Evolutionary conservation across 1,140 invertebrate species (phyloP), one percentile per base, ranked within the genome.

Genomic region (Rhagoletis pomonella): DNA sequence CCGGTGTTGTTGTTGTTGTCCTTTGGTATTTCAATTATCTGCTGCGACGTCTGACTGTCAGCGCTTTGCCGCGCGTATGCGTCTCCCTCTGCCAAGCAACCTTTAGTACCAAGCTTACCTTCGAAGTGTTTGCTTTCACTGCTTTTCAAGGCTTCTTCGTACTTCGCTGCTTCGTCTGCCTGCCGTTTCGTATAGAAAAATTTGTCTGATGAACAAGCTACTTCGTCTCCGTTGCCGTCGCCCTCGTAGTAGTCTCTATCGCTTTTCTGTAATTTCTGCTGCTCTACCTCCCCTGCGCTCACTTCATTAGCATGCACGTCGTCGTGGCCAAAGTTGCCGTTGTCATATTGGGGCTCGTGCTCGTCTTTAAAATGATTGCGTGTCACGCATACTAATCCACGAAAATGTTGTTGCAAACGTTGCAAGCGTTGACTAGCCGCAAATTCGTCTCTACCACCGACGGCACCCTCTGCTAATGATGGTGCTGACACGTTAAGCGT

Each of bases 391-490:
- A 91, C 90, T 88, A 90, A 91, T 90, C 91, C 91, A 91, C 73
- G 73, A 81, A 81, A 81, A 92, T 92, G 92, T 64, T 89, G 91
- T 84, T 92, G 91, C 87, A 92, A 88, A 67, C 91, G 91, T 77
- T 92, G 91, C 39, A 92, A 59, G 19, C 91, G 89, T 81, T 92
- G 91, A 87, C 91, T 92, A 87, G 91, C 91, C 88, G 90, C 91
- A 89, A 92, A 92, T 73, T 92, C 91, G 69, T 92, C 91, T 44
- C 67, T 62, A 87, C 55, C 65, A 85, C 58, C 29, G 29, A 29
- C 29, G 29, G 1, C 29, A 29, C 29, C 29, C 44, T 88, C 19
- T 47, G 58, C 4, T 29, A 5, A 4, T 77, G 59, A 19, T 7
- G 62, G 64, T 85, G 42, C 42, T 19, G 69, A 2, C 39, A 17